Base-by-base conservation (phyloP, 2,113 vertebrate genomes). In the Muntiacus muntjak region DNA sequence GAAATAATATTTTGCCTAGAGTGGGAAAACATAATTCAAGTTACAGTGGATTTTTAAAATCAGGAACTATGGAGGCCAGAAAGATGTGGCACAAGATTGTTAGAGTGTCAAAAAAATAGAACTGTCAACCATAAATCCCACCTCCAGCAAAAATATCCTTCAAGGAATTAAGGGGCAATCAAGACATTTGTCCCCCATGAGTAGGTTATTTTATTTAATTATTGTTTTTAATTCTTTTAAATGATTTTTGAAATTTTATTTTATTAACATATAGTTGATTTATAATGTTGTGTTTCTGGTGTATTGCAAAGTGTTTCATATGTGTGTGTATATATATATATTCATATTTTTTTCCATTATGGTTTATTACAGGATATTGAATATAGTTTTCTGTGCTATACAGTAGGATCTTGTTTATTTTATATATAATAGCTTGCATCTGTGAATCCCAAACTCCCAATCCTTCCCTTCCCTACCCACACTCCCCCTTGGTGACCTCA, bases 51-150 rank as follows among this genome's bases (percentile, higher is more conserved):
- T 82, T 94, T 25, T 54, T 81, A 33, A 90, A 30, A 90, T 94
- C 60, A 94, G 87, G 91, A 90, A n/a, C 19, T 21, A 47, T 17
- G 47, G 23, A 11, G 43, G 23, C 28, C 62, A 74, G n/a, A 91
- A 85, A 40, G 7, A 85, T 79, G 43, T 45, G 25, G 33, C 33
- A 85, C 23, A 50, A 58, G 10, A 84, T 52, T 86, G 47, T 60
- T 76, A n/a, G 55, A 96, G 52, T 97, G n/a, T 21, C 57, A 19
- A 90, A 93, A 71, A 93, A 13, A 93, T 67, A 82, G 47, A 93
- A 81, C 30, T 52, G 12, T 94, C 26, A 78, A 45, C 40, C 26
- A 13, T 43, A 87, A 57, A 33, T 43, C 26, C 6, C 11, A 91
- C 15, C 47, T 76, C 28, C 28, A 83, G 26, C 25, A 94, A 76